Evolutionary conservation across 1,140 invertebrate species (phyloP).

Genomic region (Drosophila triauraria): DNA sequence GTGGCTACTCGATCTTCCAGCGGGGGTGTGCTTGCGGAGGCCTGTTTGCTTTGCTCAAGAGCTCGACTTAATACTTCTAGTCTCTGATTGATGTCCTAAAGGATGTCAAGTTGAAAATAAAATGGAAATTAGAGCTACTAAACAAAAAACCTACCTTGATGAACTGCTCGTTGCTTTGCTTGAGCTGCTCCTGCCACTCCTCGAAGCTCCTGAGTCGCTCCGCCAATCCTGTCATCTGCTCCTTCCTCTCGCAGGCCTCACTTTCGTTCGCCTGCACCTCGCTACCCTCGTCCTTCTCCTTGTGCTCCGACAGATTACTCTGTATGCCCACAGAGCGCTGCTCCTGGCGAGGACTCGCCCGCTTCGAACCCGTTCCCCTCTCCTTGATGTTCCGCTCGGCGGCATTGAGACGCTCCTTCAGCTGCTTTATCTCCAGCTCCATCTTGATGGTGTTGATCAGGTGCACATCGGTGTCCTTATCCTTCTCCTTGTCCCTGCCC

Average conservation of each 20-base stretch:
- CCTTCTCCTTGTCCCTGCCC: conserved; percentile 22
- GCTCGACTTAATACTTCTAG: conserved; percentile 55
- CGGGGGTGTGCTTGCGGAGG: not conserved
- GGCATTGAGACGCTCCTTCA: conserved; percentile 80
- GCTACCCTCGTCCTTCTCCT: conserved; percentile 69
- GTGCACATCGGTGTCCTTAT: conserved; percentile 69
- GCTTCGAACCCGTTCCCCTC: conserved; percentile 33
- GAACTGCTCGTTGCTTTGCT: conserved; percentile 66
- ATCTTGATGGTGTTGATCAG: conserved; percentile 84
- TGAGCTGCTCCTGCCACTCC: conserved; percentile 62
- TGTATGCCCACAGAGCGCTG: conserved; percentile 71
- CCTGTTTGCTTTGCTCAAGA: conserved; percentile 56
- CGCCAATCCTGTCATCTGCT: conserved; percentile 59
- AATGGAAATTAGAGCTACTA: not conserved
- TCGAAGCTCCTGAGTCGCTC: conserved; percentile 69
- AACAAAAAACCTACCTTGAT: conserved; percentile 34
- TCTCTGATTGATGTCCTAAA: conserved; percentile 65
- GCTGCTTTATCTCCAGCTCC: conserved; percentile 83
- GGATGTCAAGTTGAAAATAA: too few relatives aligned
- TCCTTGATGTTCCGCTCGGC: conserved; percentile 79
- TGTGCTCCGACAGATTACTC: conserved; percentile 70
- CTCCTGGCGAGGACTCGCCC: conserved; percentile 48
- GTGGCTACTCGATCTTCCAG: conserved; percentile 43
- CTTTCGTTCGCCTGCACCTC: conserved; percentile 28
- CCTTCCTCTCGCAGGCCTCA: conserved; percentile 56